Percentiles rank a stretch among this genome's conserved stretches.
These are phyloP conservation scores for Bucco capensis DNA, from an alignment of 2,113 vertebrate genomes.

Conservation along the genomic window DNA sequence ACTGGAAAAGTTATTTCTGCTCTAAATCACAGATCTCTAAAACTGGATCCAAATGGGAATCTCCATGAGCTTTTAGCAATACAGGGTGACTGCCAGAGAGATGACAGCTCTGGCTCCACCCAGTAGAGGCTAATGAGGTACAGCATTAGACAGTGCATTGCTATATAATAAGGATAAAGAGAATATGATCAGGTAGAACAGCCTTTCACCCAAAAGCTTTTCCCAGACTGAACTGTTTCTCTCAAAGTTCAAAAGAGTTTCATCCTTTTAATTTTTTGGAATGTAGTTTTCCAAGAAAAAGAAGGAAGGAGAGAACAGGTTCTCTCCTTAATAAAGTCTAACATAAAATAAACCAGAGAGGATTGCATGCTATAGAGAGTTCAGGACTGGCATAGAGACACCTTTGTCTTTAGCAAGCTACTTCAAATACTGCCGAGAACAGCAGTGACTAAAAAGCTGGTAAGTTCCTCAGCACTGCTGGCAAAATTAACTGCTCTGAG, in stretches of 20 bases:
- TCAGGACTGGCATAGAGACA: not conserved
- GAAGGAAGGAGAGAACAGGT: not conserved
- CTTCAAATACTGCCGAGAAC: conserved; percentile 30
- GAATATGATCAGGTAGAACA: not conserved
- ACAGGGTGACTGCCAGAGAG: not conserved
- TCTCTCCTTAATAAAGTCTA: not conserved
- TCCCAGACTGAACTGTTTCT: not conserved
- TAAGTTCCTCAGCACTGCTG: not conserved
- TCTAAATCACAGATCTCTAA: not conserved
- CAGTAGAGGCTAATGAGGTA: not conserved
- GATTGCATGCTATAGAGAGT: not conserved
- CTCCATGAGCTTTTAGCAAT: not conserved
- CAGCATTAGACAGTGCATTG: not conserved
- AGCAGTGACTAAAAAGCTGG: not conserved
- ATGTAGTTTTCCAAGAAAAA: not conserved
- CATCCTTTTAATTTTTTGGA: not conserved
- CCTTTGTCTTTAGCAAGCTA: not conserved
- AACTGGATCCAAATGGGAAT: not conserved
- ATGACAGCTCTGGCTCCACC: not conserved
- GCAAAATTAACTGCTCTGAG: not conserved
- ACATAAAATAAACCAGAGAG: not conserved
- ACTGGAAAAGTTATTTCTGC: not conserved
- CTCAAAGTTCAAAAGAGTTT: not conserved
- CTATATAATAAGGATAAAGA: not conserved
- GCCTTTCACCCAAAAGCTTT: not conserved